Evolutionary conservation across 2,113 vertebrate genomes (phyloP).

Genomic region (Proterorhinus semilunaris): DNA sequence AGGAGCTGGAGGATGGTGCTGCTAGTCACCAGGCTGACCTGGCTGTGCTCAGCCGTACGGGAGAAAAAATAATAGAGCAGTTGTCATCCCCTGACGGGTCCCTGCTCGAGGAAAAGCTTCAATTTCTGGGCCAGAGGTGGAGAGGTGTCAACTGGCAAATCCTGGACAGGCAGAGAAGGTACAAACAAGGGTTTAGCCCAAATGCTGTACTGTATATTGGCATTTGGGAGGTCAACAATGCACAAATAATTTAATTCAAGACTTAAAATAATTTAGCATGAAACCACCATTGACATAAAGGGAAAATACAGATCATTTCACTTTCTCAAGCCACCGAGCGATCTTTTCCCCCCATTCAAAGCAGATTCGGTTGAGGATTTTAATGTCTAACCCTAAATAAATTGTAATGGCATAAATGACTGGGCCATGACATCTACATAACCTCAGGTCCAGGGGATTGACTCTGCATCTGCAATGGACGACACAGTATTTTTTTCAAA

Average conservation of each 20-base stretch:
- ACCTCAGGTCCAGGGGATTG: too few relatives aligned
- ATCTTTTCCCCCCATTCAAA: too few relatives aligned
- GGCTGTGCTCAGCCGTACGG: conserved; percentile 76
- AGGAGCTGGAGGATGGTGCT: conserved; percentile 91
- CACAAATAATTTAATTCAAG: neutral
- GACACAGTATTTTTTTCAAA: neutral
- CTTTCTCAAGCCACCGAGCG: neutral
- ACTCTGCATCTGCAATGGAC: too few relatives aligned
- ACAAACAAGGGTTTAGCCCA: conserved; percentile 13
- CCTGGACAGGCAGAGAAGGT: conserved; percentile 84
- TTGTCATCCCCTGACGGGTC: conserved; percentile 81
- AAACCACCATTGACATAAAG: neutral
- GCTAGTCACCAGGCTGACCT: conserved; percentile 80
- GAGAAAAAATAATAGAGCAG: conserved; percentile 84
- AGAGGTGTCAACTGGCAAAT: conserved; percentile 70
- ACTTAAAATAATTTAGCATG: neutral
- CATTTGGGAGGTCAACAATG: neutral
- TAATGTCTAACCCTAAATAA: too few relatives aligned
- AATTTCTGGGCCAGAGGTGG: conserved; percentile 82
- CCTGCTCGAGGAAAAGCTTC: conserved; percentile 87
- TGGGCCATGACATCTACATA: too few relatives aligned
- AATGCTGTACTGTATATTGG: neutral
- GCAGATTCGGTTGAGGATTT: too few relatives aligned
- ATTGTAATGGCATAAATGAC: too few relatives aligned
- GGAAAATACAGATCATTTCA: neutral